phyloP scores from a whole-genome alignment of 2,797 vertebrate genomes.

The Sciaenops ocellatus region DNA sequence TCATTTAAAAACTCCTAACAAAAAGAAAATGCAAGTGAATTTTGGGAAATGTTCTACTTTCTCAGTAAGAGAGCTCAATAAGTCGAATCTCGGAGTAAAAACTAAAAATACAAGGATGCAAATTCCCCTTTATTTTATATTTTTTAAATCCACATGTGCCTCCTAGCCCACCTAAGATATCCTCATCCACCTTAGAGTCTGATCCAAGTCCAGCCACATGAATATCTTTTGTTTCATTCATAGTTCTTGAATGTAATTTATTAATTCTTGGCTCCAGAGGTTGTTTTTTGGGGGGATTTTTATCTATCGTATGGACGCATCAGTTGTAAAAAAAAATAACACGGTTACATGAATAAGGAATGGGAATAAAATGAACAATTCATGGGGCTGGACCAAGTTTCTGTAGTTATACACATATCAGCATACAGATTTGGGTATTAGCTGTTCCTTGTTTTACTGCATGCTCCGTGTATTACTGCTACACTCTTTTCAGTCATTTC shows the following conservation, averaged over 20 bases:
- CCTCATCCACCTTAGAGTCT: background rate
- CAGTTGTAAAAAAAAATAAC: background rate
- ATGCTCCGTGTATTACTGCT: conserved; percentile 49
- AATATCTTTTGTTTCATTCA: conserved; percentile 17
- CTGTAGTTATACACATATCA: background rate
- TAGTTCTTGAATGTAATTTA: background rate
- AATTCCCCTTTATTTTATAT: conserved; percentile 62
- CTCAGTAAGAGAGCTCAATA: background rate
- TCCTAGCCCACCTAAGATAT: background rate
- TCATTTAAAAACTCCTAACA: background rate
- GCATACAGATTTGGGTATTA: background rate
- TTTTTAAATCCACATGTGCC: background rate
- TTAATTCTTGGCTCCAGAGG: background rate
- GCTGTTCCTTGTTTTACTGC: conserved; percentile 24
- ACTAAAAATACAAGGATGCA: background rate
- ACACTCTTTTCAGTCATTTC: conserved; percentile 15
- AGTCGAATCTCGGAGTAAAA: no score
- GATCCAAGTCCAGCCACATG: conserved; percentile 34
- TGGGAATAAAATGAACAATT: conserved; percentile 26
- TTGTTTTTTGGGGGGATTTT: background rate
- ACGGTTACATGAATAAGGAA: background rate
- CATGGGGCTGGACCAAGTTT: conserved; percentile 45
- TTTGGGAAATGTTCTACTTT: background rate
- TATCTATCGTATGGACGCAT: background rate
- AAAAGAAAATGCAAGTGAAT: background rate